Base-by-base conservation (phyloP, 2,113 vertebrate genomes). In the Rhinichthys klamathensis region DNA sequence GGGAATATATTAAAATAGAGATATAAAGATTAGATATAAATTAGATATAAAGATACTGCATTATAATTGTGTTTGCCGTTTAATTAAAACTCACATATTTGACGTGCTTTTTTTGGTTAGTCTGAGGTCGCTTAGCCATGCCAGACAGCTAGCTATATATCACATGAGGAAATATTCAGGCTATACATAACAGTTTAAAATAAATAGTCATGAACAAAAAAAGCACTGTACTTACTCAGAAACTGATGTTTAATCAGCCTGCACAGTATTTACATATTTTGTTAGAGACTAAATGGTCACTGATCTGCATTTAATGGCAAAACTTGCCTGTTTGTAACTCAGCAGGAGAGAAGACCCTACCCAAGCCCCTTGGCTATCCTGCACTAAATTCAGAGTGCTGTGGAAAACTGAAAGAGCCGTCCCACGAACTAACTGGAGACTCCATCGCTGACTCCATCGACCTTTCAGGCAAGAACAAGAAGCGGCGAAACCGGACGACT, bases 401-500 rank as follows among this genome's bases (percentile, higher is more conserved):
- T 90, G 80, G n/a, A 23, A 85, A 95, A 81, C 91, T 95, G 91
- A 96, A 95, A 56, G 92, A 88, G 73, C 77, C 21, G 44, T 85
- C 89, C 15, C 38, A 87, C 1, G 87, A 89, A 46, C 80, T 93
- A 21, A 89, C 86, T 3, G 92, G 89, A 3, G 95, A 95, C 13
- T 92, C 95, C 16, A 92, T 96, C 23, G 95, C 95, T 0, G 94
- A 96, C 89, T 95, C 95, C 85, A 94, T 96, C 0, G 94, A 96
- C 87, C 82, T 95, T 81, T 94, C 95, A 54, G 93, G 92, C 91
- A 98, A 96, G 88, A 96, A 94, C 95, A 98, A 98, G 94, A 98
- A 98, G 92, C 82, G 97, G 2, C 95, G 97, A 74, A 98, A 98
- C 84, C 96, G 97, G 63, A 98, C 97, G 0, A 98, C 97, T 2